Conservation (phyloP, 2,888 invertebrate species). For the Lasioglossum figueresi region DNA sequence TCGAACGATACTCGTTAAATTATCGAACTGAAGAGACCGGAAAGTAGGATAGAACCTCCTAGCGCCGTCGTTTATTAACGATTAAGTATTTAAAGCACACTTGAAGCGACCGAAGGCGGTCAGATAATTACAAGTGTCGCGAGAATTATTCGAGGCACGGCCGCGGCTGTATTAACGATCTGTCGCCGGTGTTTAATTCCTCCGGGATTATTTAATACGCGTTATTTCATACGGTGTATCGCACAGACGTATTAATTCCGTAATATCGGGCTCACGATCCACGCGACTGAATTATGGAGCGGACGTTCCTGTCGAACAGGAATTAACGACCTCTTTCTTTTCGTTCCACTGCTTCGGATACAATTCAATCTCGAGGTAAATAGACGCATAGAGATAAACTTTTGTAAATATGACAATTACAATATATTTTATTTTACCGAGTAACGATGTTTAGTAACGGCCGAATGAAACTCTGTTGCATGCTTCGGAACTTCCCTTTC, state of each 20-base stretch:
- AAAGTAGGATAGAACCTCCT: not conserved
- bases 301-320: not conserved
- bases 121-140: constrained; percentile 35
- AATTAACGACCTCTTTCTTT: not conserved
- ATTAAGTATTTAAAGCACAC: constrained; percentile 33
- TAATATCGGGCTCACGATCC: not conserved
- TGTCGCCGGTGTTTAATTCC: constrained; percentile 44
- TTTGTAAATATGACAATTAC: not conserved
- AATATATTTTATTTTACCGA: not conserved
- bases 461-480: no score
- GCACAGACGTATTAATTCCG: constrained; percentile 33
- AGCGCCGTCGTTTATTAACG: constrained; percentile 4
- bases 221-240: constrained; percentile 31
- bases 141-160: constrained; percentile 37
- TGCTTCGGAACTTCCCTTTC: no score
- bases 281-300: constrained; percentile 2
- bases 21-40: not conserved
- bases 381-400: not conserved
- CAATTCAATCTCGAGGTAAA: not conserved
- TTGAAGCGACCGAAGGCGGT: constrained; percentile 18
- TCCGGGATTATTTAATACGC: constrained; percentile 43
- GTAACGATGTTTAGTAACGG: not conserved
- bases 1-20: constrained; percentile 22
- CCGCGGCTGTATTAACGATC: constrained; percentile 37
- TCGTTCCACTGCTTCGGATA: not conserved